phyloP scores from a whole-genome alignment of 2,113 vertebrate species.

The Egretta garzetta region DNA sequence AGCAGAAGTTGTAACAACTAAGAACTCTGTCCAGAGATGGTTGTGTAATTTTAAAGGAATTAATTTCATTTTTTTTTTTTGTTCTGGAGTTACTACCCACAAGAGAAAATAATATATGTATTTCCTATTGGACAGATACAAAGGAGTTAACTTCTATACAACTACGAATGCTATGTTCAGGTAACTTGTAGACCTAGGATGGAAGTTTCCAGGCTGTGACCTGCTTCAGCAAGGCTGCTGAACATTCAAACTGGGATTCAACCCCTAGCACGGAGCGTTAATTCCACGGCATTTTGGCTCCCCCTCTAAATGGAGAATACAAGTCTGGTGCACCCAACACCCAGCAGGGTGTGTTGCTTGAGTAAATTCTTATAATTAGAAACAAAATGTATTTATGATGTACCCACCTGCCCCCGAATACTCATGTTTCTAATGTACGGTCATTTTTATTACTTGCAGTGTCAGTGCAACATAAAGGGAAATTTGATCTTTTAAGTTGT shows the following conservation, averaged over 20 bases:
- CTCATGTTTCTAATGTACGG: background rate
- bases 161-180: background rate
- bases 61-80: background rate
- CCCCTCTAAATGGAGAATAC: background rate
- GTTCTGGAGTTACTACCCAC: background rate
- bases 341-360: background rate
- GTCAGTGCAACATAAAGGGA: background rate
- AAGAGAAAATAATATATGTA: background rate
- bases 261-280: background rate
- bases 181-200: background rate
- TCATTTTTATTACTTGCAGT: background rate
- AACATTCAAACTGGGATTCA: background rate
- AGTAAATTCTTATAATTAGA: background rate
- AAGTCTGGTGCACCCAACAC: background rate
- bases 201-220: background rate
- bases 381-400: background rate
- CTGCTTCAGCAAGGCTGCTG: background rate
- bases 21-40: background rate
- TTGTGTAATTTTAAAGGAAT: background rate
- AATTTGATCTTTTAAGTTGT: background rate
- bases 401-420: background rate
- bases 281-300: background rate
- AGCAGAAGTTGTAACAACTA: background rate
- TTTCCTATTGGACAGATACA: background rate
- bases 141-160: background rate